Conservation (phyloP, 1,140 invertebrate genomes). For the Cherax destructor region DNA sequence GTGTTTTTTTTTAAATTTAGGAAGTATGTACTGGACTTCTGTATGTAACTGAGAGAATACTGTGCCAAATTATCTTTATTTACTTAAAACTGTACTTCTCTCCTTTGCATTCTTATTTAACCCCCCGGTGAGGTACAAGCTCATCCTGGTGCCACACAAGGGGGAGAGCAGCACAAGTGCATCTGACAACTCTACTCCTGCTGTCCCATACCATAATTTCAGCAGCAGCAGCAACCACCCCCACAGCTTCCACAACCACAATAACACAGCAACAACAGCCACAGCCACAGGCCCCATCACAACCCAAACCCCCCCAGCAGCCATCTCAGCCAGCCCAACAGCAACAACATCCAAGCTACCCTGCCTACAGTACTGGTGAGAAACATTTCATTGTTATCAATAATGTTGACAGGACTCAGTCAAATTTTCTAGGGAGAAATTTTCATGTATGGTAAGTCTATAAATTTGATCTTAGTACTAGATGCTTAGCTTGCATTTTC, state of each 20-base stretch:
- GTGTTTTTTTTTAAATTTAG: no score
- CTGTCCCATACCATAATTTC: background rate
- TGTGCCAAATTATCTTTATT: no score
- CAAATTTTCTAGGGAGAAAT: background rate
- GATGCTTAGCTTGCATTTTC: background rate
- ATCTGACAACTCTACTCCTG: background rate
- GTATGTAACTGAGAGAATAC: no score
- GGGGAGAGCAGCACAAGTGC: background rate
- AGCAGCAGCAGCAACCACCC: background rate
- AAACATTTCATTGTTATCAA: background rate
- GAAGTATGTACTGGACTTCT: no score
- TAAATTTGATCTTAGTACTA: background rate
- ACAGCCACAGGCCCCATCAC: background rate
- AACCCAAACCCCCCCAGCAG: background rate
- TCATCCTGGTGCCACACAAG: background rate
- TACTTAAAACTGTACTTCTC: no score
- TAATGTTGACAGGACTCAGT: background rate
- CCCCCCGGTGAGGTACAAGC: conserved; percentile 3
- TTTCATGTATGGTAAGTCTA: background rate
- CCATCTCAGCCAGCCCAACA: background rate
- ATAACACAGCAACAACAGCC: background rate
- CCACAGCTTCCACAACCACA: background rate
- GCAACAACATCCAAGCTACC: conserved; percentile 8
- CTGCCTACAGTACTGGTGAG: conserved; percentile 22
- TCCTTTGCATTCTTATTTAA: background rate